phyloP scores from a whole-genome alignment of 64 coral and sea anemone species.

The Porites lutea region DNA sequence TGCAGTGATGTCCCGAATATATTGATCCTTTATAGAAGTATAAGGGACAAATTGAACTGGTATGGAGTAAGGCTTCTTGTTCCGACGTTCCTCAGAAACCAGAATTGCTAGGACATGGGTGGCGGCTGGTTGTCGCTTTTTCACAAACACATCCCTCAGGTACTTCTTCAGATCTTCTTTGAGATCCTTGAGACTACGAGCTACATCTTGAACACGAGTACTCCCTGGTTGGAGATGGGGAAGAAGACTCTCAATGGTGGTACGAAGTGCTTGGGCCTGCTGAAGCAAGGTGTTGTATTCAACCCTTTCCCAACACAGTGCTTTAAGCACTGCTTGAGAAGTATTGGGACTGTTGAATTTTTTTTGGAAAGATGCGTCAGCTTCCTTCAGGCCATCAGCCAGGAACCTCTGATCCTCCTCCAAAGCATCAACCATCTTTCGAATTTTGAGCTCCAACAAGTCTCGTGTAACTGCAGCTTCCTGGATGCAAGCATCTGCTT shows the following conservation, averaged over 20 bases:
- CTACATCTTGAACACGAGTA: not conserved
- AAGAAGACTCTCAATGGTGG: not conserved
- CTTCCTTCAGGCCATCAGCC: slow-evolving; percentile 17
- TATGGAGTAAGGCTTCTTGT: slow-evolving; percentile 39
- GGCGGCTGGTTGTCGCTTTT: slow-evolving; percentile 55
- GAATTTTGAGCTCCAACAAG: not conserved
- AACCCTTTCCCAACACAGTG: slow-evolving; percentile 61
- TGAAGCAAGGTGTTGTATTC: slow-evolving; percentile 56
- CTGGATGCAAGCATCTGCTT: too few species aligned
- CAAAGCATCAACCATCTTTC: not conserved
- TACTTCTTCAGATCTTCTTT: slow-evolving; percentile 7
- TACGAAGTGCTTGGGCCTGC: slow-evolving; percentile 28
- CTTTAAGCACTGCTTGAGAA: slow-evolving; percentile 5
- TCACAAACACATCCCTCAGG: slow-evolving; percentile 46
- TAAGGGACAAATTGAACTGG: slow-evolving; percentile 48
- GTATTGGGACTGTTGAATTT: slow-evolving; percentile 48
- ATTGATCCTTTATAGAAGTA: slow-evolving; percentile 35
- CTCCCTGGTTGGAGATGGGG: not conserved
- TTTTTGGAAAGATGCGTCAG: not conserved
- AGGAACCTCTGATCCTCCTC: not conserved
- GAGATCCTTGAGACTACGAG: not conserved
- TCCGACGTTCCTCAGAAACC: slow-evolving; percentile 35
- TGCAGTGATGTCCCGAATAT: slow-evolving; percentile 48
- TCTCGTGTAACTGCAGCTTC: not conserved
- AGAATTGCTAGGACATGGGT: slow-evolving; percentile 57